Evolutionary conservation across 2,888 invertebrate genomes (phyloP).

Genomic region (Agriopis leucophaearia): DNA sequence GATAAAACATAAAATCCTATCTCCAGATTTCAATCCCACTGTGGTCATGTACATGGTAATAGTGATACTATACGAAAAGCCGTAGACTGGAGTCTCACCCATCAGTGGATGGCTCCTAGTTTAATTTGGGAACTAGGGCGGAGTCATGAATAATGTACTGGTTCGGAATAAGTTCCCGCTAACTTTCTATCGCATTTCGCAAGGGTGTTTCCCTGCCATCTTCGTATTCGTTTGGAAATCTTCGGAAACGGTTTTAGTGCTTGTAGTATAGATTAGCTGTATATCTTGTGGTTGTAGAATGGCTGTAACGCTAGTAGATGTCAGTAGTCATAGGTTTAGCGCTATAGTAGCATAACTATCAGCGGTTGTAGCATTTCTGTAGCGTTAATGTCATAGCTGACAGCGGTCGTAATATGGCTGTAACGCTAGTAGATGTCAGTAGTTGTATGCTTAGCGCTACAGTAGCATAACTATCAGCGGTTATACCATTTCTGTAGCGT

Average conservation of each 20-base stretch:
- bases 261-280: too few relatives aligned
- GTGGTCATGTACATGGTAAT: not conserved
- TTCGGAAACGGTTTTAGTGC: not conserved
- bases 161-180: conserved; percentile 17
- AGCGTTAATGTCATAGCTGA: not conserved
- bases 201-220: not conserved
- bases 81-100: too few relatives aligned
- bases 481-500: not conserved
- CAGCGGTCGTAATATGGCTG: not conserved
- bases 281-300: not conserved
- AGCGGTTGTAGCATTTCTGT: not conserved
- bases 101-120: conserved; percentile 9
- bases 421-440: not conserved
- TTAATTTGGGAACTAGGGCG: conserved; percentile 28
- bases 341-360: not conserved
- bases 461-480: not conserved
- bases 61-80: not conserved
- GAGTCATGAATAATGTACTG: conserved; percentile 41
- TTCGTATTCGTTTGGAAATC: not conserved
- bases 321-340: not conserved
- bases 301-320: not conserved
- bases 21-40: not conserved
- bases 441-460: not conserved
- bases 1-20: not conserved
- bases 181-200: conserved; percentile 32